Percentiles rank a stretch among this genome's conserved stretches.
Conservation (phyloP, 1,140 invertebrate genomes). For the Pogonus chalceus region DNA sequence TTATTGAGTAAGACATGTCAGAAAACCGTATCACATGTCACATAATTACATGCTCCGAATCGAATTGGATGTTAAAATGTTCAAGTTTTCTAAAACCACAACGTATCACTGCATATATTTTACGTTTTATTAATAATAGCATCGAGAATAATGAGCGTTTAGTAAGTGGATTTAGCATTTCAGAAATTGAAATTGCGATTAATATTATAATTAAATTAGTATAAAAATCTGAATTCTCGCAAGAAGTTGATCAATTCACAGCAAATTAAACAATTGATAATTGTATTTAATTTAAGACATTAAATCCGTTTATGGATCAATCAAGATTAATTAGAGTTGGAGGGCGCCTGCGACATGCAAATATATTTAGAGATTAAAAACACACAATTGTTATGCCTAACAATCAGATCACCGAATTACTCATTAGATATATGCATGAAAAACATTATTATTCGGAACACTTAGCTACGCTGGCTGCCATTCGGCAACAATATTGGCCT, state of each 20-base stretch:
- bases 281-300: not conserved
- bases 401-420: not conserved
- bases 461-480: constrained; percentile 14
- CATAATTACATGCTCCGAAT: too few relatives aligned
- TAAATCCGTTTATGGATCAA: constrained; percentile 29
- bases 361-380: constrained; percentile 22
- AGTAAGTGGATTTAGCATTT: not conserved
- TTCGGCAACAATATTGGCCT: constrained; percentile 24
- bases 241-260: not conserved
- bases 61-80: too few relatives aligned
- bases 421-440: not conserved
- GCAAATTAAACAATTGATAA: not conserved
- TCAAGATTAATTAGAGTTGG: constrained; percentile 31
- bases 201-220: too few relatives aligned
- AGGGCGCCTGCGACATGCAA: constrained; percentile 26
- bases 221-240: not conserved
- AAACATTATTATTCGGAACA: constrained; percentile 23
- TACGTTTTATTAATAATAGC: not conserved
- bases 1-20: too few relatives aligned
- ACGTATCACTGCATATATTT: not conserved
- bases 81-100: too few relatives aligned
- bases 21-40: too few relatives aligned
- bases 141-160: not conserved
- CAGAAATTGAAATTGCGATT: not conserved
- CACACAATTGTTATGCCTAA: constrained; percentile 20